Conservation (phyloP, 2,888 invertebrate species). For the Cantharis nigra region DNA sequence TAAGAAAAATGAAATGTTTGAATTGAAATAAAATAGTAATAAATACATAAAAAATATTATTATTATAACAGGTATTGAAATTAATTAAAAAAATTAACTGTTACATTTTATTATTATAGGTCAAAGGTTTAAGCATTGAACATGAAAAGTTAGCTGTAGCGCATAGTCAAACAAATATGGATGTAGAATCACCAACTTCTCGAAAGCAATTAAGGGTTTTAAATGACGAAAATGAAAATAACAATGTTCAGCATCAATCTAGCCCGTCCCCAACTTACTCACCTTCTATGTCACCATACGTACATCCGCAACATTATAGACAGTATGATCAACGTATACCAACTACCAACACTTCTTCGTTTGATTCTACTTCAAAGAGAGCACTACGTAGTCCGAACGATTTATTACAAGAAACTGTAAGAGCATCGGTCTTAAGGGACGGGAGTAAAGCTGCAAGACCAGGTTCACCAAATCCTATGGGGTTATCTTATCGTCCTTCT, state of each 20-base stretch:
- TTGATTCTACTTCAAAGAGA: constrained; percentile 61
- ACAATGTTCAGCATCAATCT: constrained; percentile 29
- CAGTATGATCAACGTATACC: constrained; percentile 54
- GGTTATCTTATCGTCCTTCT: constrained; percentile 55
- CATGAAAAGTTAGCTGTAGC: constrained; percentile 69
- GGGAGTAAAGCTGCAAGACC: constrained; percentile 61
- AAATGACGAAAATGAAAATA: constrained; percentile 45
- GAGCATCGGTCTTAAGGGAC: constrained; percentile 72
- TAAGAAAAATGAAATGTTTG: background rate
- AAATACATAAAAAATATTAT: background rate
- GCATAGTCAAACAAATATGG: constrained; percentile 57
- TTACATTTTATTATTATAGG: constrained; percentile 55
- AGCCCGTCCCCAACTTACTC: constrained; percentile 56
- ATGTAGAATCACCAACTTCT: constrained; percentile 53
- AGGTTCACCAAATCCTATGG: constrained; percentile 55
- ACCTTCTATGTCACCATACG: constrained; percentile 58
- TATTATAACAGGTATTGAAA: too few relatives aligned
- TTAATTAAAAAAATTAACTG: background rate
- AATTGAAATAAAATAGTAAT: background rate
- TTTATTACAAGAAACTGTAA: constrained; percentile 64
- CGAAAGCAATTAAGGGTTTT: constrained; percentile 47
- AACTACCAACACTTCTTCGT: constrained; percentile 50
- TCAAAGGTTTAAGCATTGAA: constrained; percentile 78
- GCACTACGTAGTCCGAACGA: constrained; percentile 62
- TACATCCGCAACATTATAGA: constrained; percentile 53